Conservation (phyloP, 2,797 vertebrate genomes). For the Xenopus petersii region DNA sequence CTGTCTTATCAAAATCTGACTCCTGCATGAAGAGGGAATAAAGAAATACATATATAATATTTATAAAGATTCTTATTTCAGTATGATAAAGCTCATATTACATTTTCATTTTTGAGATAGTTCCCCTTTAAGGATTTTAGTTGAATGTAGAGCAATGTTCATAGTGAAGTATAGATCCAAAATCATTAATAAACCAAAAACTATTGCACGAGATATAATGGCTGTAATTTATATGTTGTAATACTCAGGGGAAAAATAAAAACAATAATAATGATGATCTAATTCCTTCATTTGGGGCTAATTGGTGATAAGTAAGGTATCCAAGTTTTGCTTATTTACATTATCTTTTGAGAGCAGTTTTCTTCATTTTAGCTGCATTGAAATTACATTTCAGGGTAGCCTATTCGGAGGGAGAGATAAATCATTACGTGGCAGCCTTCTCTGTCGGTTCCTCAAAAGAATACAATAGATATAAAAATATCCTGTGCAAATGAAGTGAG, state of each 20-base stretch:
- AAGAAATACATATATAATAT: too few species aligned
- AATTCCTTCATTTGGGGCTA: neutral
- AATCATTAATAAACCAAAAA: neutral
- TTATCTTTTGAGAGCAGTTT: conserved; percentile 14
- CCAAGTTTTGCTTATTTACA: neutral
- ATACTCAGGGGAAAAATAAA: too few species aligned
- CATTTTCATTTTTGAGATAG: too few species aligned
- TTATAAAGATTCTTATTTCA: too few species aligned
- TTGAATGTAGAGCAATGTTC: neutral
- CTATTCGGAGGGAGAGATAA: conserved; percentile 73
- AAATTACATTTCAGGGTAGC: conserved; percentile 56
- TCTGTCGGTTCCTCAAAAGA: conserved; percentile 90
- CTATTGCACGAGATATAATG: neutral
- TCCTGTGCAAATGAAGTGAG: conserved; percentile 73
- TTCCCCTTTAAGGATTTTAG: too few species aligned
- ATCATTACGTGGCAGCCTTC: conserved; percentile 78
- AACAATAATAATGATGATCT: neutral
- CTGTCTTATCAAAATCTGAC: too few species aligned
- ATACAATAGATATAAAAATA: conserved; percentile 92
- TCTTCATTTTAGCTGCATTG: neutral
- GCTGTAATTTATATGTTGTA: neutral
- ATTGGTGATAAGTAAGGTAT: neutral
- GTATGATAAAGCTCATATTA: too few species aligned
- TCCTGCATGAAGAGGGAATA: too few species aligned
- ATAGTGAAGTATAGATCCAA: neutral